phyloP scores from a whole-genome alignment of 2,113 vertebrate genomes.

The Mesembrinibis cayennensis region DNA sequence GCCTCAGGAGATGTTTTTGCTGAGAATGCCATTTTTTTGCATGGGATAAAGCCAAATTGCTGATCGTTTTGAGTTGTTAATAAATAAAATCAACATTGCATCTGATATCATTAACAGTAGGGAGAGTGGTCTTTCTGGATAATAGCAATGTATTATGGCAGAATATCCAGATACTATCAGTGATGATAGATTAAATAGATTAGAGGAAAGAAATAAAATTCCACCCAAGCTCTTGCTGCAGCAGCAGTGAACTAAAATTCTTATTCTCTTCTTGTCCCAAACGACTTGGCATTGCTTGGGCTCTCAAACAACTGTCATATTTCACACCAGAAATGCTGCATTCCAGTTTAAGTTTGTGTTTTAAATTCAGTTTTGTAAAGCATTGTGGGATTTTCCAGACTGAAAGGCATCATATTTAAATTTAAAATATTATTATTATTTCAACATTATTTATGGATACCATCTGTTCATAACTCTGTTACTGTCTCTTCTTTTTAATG shows the following conservation, averaged over 20 bases:
- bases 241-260: constrained; percentile 11
- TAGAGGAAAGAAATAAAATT: constrained; percentile 24
- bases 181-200: constrained; percentile 15
- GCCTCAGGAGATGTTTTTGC: not conserved
- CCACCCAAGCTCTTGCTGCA: not conserved
- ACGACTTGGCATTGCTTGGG: constrained; percentile 41
- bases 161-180: not conserved
- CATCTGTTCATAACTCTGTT: constrained; percentile 43
- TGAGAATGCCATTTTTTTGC: not conserved
- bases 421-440: constrained; percentile 67
- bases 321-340: constrained; percentile 36
- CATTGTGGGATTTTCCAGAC: constrained; percentile 46
- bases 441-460: constrained; percentile 54
- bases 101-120: not conserved
- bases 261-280: constrained; percentile 48
- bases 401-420: constrained; percentile 57
- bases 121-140: not conserved
- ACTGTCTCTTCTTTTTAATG: constrained; percentile 62
- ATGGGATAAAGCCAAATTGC: not conserved
- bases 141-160: not conserved
- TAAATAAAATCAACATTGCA: constrained; percentile 14
- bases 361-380: constrained; percentile 45
- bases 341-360: constrained; percentile 20
- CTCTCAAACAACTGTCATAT: constrained; percentile 52
- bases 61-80: not conserved